Conservation (phyloP, 2,888 invertebrate genomes). For the Epinotia ramella region DNA sequence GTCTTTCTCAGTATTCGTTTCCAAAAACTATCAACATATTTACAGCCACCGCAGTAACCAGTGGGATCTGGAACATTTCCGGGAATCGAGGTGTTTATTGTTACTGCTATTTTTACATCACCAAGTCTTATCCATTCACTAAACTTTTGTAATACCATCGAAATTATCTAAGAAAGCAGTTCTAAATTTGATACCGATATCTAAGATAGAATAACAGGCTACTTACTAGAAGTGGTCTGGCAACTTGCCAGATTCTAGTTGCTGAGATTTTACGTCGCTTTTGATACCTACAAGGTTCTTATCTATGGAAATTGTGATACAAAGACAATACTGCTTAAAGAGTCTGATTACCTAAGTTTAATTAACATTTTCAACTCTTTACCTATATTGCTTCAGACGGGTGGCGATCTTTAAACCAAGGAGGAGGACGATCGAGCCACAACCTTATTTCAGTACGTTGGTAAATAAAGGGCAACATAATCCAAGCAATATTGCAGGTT, state of each 20-base stretch:
- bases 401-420: background rate
- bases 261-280: constrained; percentile 33
- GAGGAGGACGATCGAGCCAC: background rate
- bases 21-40: constrained; percentile 26
- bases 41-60: constrained; percentile 25
- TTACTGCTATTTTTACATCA: constrained; percentile 44
- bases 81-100: constrained; percentile 45
- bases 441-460: background rate
- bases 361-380: background rate
- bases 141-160: constrained; percentile 22
- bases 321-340: background rate
- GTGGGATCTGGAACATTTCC: constrained; percentile 42
- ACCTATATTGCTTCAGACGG: background rate
- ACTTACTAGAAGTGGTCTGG: constrained; percentile 44
- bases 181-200: constrained; percentile 33
- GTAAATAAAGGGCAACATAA: background rate
- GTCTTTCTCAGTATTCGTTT: constrained; percentile 11
- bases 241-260: constrained; percentile 31
- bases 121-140: constrained; percentile 22
- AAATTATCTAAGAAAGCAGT: constrained; percentile 22
- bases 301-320: constrained; percentile 24
- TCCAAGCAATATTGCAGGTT: constrained; percentile 2
- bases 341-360: background rate
- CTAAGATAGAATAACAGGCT: constrained; percentile 40
- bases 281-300: constrained; percentile 35